Evolutionary conservation across 2,797 vertebrate genomes (phyloP), one percentile per base, ranked within the genome.

Genomic region (Cottoperca gobio): DNA sequence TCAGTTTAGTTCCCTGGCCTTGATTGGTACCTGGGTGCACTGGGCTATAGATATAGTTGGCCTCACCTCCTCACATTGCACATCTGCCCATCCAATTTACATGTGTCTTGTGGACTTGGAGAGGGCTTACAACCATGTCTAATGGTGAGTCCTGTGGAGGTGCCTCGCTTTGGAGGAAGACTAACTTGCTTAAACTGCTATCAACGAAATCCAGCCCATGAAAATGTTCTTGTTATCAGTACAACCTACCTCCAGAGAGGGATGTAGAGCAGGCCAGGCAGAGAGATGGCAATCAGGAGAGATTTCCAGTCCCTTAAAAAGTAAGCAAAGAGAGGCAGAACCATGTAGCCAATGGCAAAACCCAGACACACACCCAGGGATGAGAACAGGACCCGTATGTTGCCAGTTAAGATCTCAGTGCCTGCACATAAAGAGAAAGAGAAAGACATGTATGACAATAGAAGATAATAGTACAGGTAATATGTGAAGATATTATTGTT

Each of bases 291-390:
- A 84, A 95, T 73, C 52, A 95, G 85, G 64, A 97, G 91, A 76
- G 88, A 93, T 78, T 93, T 77, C 96, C 96, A 97, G 81, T 92
- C 94, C 63, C 95, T 79, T 78, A 96, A 83, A 90, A 95, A 96
- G 91, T 93, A 96, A 42, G 95, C 95, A 33, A 93, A 90, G 1
- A 96, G 76, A 0, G 96, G 96, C 76, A 96, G 90, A 64, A 96
- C 10, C 94, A 96, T 95, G 88, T 94, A 96, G 80, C 96, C 96
- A 6, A 95, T 2, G 0, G 95, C 95, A 2, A 93, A 97, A 66
- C 94, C 94, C 55, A 95, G 89, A 81, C 94, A 95, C 39, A 95
- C 92, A 0, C 96, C 96, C 39, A 96, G 57, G 0, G 96, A 96
- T 40, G 93, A 94, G 79, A 94, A 97, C 55, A 95, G 70, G 57